Base-by-base conservation (phyloP, 2,888 invertebrate species). In the Ashinkailepas kermadecensis region DNA sequence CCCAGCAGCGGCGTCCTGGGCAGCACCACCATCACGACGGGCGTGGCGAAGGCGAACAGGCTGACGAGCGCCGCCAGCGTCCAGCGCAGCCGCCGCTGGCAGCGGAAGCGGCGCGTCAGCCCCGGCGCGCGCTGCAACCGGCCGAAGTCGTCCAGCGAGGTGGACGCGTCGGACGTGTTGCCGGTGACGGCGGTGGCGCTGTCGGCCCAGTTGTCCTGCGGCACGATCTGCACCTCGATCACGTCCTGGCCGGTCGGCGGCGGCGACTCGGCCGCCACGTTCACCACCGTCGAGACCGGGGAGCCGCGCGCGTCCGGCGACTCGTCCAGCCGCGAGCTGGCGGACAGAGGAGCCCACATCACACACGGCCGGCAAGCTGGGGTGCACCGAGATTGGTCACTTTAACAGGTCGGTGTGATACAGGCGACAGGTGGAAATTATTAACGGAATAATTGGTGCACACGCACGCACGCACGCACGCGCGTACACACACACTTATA, bases 191-290 rank as follows among this genome's bases (percentile, higher is more conserved):
- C 74, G 56, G 74, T 74, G 56, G 74, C 18, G 74, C 56, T 74
- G 74, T 98, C 98, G n/a, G 96, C 97, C 98, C 98, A 98, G 88
- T 97, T 98, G 88, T 98, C 98, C 89, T 97, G 89, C 0, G 96
- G 96, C 82, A 97, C 89, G 85, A 97, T 97, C 89, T 97, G 97
- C 65, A 97, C 97, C 89, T 97, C 97, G 80, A 97, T 96, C 18
- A 96, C 94, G 88, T 96, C 74, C 54, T 74, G 54, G 39, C 39
- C 70, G 39, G 39, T 10, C 23, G 13, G 39, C 70, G 70, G 21
- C 54, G 74, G 13, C 74, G 74, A 0, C 74, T 74, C 74, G 13
- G 54, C 21, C 23, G 56, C 21, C 54, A 74, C 56, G 74, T 74
- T 74, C 21, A 74, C 74, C 74, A 56, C 74, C 21, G 74, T 74